Evolutionary conservation across 2,113 vertebrate species (phyloP).

Genomic region (Nothoprocta perdicaria): DNA sequence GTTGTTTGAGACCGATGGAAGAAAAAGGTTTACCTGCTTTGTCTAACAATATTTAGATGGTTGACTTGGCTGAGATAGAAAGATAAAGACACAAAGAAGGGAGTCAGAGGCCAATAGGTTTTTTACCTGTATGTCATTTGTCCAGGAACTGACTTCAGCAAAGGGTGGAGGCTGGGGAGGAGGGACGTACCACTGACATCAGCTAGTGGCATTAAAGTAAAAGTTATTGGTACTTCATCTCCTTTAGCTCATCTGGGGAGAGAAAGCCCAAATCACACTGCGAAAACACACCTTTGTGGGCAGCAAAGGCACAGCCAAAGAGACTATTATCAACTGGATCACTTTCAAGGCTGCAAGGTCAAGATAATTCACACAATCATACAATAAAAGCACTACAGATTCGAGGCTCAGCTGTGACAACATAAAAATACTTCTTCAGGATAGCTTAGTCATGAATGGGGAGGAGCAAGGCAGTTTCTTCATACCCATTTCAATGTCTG

Average conservation of each 20-base stretch:
- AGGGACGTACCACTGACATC: background rate
- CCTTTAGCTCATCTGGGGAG: background rate
- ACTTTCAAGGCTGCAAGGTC: background rate
- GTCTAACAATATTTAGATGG: conserved; percentile 26
- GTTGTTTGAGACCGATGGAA: conserved; percentile 56
- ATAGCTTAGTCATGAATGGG: background rate
- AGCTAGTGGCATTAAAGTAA: background rate
- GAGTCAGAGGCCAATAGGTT: background rate
- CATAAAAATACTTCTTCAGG: background rate
- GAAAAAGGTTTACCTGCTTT: conserved; percentile 64
- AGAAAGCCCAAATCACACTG: background rate
- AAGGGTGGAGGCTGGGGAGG: background rate
- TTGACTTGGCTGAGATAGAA: background rate
- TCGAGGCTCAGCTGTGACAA: background rate
- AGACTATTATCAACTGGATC: background rate
- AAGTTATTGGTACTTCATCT: background rate
- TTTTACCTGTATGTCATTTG: background rate
- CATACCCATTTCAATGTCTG: background rate
- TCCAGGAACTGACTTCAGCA: background rate
- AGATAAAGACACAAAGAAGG: conserved; percentile 18
- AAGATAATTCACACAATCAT: background rate
- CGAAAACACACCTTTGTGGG: background rate
- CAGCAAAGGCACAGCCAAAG: background rate
- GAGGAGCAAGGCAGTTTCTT: background rate
- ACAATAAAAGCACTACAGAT: background rate